These are phyloP conservation scores for Apostichopus californicus DNA, from an alignment of 35 echinoderm and acorn worm genomes.

Conservation along the genomic window DNA sequence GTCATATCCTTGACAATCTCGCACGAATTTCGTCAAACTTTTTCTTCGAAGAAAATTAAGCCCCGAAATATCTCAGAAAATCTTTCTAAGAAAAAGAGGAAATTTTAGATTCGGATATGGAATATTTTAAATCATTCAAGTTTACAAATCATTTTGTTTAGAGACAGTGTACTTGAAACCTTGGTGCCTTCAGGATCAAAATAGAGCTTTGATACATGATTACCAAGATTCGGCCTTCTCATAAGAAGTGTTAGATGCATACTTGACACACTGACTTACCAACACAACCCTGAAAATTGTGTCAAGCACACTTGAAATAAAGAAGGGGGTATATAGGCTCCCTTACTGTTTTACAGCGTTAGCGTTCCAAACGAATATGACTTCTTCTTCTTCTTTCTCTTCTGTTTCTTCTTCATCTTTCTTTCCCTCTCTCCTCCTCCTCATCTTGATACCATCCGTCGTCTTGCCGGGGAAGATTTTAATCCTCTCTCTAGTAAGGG, in stretches of 20 bases:
- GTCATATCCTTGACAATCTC: too few relatives aligned
- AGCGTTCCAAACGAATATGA: slow-evolving; percentile 17
- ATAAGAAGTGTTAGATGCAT: background rate
- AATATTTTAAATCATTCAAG: too few relatives aligned
- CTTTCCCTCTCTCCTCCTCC: background rate
- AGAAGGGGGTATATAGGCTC: background rate
- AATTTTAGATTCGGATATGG: too few relatives aligned
- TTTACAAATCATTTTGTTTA: too few relatives aligned
- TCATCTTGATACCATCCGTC: background rate
- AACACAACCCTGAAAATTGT: background rate
- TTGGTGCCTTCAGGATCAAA: background rate
- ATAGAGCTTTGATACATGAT: background rate
- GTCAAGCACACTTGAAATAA: slow-evolving; percentile 19
- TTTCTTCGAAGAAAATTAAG: too few relatives aligned
- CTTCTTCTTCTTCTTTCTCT: background rate
- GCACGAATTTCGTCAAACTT: too few relatives aligned
- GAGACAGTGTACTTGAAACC: background rate
- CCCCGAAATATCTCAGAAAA: too few relatives aligned
- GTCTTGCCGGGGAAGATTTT: background rate
- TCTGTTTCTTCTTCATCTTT: background rate
- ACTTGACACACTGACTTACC: slow-evolving; percentile 30
- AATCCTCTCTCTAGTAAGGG: background rate
- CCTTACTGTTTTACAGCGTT: background rate
- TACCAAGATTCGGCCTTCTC: background rate
- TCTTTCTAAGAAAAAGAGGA: too few relatives aligned